A percentile compares a stretch with the other conserved stretches of the same genome.
phyloP scores from a whole-genome alignment of 37 sponge, comb jelly and placozoan genomes.

The Halisarca cf. caerulea region DNA sequence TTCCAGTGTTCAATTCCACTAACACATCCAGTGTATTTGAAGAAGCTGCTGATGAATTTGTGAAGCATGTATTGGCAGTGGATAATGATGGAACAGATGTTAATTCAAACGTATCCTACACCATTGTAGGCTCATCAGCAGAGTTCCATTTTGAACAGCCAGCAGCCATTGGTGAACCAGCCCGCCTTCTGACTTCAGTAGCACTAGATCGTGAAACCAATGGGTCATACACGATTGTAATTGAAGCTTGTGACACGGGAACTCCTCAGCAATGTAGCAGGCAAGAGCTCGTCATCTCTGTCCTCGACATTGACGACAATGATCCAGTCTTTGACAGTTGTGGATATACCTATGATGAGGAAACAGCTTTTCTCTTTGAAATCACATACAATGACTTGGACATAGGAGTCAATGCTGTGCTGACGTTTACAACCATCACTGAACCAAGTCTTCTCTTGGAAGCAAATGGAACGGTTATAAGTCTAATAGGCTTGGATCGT shows the following conservation, averaged over 20 bases:
- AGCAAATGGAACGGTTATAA: slow-evolving; percentile 26
- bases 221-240: slow-evolving; percentile 29
- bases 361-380: slow-evolving; percentile 14
- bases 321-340: slow-evolving; percentile 50
- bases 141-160: neutral
- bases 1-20: slow-evolving; percentile 3
- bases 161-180: slow-evolving; percentile 48
- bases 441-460: slow-evolving; percentile 19
- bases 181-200: slow-evolving; percentile 19
- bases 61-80: neutral
- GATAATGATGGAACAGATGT: slow-evolving; percentile 20
- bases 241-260: slow-evolving; percentile 59
- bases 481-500: slow-evolving; percentile 42
- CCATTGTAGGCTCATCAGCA: neutral
- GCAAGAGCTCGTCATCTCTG: slow-evolving; percentile 31
- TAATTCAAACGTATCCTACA: neutral
- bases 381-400: slow-evolving; percentile 51
- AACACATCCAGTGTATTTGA: neutral
- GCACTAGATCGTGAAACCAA: slow-evolving; percentile 58
- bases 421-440: slow-evolving; percentile 25
- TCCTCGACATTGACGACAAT: slow-evolving; percentile 72
- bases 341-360: slow-evolving; percentile 38
- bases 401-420: slow-evolving; percentile 42
- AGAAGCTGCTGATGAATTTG: neutral
- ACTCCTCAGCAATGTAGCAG: slow-evolving; percentile 22